Evolutionary conservation across 2,888 invertebrate genomes (phyloP).

Genomic region (Luperina nickerlii): DNA sequence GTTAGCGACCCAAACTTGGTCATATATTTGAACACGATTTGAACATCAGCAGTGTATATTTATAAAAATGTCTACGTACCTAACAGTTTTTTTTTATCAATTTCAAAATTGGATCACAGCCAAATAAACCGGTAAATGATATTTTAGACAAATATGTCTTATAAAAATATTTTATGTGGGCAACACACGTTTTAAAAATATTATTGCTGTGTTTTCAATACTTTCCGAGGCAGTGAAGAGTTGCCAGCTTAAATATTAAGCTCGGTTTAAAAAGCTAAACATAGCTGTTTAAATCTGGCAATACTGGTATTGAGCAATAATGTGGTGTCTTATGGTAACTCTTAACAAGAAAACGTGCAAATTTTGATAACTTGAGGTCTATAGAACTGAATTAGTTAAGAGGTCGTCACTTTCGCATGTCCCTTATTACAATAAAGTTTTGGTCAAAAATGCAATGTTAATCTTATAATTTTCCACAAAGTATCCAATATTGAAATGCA

Average conservation of each 20-base stretch:
- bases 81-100: constrained; percentile 13
- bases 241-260: constrained; percentile 45
- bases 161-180: constrained; percentile 52
- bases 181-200: constrained; percentile 42
- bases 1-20: constrained; percentile 27
- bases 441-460: constrained; percentile 34
- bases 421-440: constrained; percentile 12
- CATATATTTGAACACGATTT: constrained; percentile 43
- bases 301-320: constrained; percentile 46
- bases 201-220: constrained; percentile 55
- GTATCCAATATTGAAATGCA: constrained; percentile 37
- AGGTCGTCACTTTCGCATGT: constrained; percentile 12
- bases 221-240: constrained; percentile 32
- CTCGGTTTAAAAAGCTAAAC: constrained; percentile 31
- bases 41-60: constrained; percentile 37
- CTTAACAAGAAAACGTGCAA: constrained; percentile 21
- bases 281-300: constrained; percentile 34
- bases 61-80: constrained; percentile 28
- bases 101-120: constrained; percentile 57
- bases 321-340: constrained; percentile 32
- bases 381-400: not conserved
- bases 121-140: constrained; percentile 53
- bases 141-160: constrained; percentile 43
- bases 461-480: constrained; percentile 18
- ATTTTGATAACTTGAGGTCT: constrained; percentile 15